These are phyloP conservation scores for Teleogryllus oceanicus DNA, from an alignment of 2,888 invertebrate species.

Conservation along the genomic window DNA sequence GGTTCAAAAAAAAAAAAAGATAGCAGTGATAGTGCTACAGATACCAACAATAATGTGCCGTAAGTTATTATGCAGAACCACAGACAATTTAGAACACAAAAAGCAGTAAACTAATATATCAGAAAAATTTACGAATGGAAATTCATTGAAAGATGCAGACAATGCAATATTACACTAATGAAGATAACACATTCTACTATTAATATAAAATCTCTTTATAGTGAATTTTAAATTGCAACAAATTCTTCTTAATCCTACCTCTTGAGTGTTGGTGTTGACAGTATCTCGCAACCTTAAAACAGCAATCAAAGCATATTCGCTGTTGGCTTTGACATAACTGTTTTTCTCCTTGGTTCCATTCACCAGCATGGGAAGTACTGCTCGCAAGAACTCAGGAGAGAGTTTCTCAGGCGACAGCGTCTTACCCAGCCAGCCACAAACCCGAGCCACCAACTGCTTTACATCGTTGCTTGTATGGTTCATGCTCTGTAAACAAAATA, in stretches of 20 bases:
- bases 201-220: too few species aligned
- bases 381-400: constrained; percentile 67
- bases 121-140: too few species aligned
- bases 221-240: not conserved
- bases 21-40: too few species aligned
- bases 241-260: not conserved
- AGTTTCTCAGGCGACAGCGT: constrained; percentile 55
- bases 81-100: too few species aligned
- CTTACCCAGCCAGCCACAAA: constrained; percentile 71
- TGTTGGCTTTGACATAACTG: constrained; percentile 87
- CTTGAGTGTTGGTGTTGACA: not conserved
- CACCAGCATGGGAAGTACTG: constrained; percentile 84
- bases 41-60: too few species aligned
- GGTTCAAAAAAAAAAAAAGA: too few species aligned
- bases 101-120: too few species aligned
- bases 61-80: too few species aligned
- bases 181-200: too few species aligned
- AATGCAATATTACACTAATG: too few species aligned
- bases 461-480: constrained; percentile 93
- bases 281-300: constrained; percentile 68
- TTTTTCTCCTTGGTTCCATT: constrained; percentile 99
- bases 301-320: constrained; percentile 86
- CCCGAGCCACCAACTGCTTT: constrained; percentile 83
- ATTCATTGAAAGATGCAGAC: too few species aligned
- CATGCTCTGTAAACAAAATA: constrained; percentile 63